Evolutionary conservation across 2,888 invertebrate genomes (phyloP).

Genomic region (Kryphioiulus occultus): DNA sequence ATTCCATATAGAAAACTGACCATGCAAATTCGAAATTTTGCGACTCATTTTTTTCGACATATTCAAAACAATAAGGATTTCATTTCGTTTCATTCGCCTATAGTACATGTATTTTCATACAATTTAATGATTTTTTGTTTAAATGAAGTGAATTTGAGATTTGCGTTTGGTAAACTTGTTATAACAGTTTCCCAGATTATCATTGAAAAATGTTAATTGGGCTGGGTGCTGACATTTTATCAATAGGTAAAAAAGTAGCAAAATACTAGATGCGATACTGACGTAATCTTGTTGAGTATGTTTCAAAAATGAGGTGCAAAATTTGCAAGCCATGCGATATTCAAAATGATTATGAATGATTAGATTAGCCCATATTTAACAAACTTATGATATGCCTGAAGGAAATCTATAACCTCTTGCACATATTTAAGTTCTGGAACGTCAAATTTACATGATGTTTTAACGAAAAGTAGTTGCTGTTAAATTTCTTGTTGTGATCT

Average conservation of each 20-base stretch:
- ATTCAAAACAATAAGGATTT: neutral
- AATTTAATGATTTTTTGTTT: too few relatives aligned
- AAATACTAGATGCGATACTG: too few relatives aligned
- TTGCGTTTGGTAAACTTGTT: too few relatives aligned
- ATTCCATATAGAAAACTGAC: neutral
- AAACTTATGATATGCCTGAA: neutral
- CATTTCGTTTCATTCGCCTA: too few relatives aligned
- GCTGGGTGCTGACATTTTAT: too few relatives aligned
- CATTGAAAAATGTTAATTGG: too few relatives aligned
- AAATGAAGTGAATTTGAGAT: too few relatives aligned
- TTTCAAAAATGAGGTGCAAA: neutral
- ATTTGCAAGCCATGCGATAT: neutral
- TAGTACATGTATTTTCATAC: too few relatives aligned
- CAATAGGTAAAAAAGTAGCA: too few relatives aligned
- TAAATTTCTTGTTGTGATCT: neutral
- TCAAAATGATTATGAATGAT: constrained; percentile 32
- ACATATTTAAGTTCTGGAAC: neutral
- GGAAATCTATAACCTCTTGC: neutral
- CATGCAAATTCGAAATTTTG: neutral
- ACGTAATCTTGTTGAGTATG: neutral
- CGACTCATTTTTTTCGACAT: neutral
- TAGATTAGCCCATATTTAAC: neutral
- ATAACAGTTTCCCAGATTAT: too few relatives aligned
- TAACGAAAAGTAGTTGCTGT: neutral
- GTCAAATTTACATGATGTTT: neutral